A percentile compares a stretch with the other conserved stretches of the same genome.
Conservation (phyloP, 2,888 invertebrate species). For the Drosophila neotestacea region DNA sequence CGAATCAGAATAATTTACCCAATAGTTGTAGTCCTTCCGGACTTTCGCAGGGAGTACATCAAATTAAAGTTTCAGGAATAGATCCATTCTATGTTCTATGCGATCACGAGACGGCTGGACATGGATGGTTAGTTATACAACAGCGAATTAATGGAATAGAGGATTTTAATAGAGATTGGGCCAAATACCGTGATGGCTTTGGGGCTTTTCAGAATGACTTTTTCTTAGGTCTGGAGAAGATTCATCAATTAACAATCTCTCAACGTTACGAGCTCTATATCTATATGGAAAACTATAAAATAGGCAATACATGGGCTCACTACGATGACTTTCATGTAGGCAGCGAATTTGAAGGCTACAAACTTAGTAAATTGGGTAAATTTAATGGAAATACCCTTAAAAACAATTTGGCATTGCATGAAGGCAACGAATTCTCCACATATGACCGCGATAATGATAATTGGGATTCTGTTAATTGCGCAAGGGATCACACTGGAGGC, state of each 20-base stretch:
- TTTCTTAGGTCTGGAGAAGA: slow-evolving; percentile 2
- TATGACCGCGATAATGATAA: not conserved
- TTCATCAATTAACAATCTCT: not conserved
- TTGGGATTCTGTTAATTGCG: too few species aligned
- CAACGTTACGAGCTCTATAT: not conserved
- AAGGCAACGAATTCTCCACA: not conserved
- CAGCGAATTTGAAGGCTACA: not conserved
- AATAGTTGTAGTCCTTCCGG: not conserved
- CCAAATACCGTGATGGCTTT: not conserved
- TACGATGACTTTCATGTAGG: not conserved
- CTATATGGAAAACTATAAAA: too few species aligned
- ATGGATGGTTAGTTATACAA: not conserved
- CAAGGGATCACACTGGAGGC: not conserved
- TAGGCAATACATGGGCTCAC: not conserved
- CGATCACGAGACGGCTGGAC: too few species aligned
- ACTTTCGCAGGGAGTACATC: not conserved
- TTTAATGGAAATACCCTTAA: too few species aligned
- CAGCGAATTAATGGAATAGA: not conserved
- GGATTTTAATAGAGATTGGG: not conserved
- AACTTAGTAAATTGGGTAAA: not conserved
- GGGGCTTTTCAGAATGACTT: not conserved
- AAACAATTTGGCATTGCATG: not conserved
- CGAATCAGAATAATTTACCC: too few species aligned
- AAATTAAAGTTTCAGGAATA: not conserved
- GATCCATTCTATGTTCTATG: not conserved